These are phyloP conservation scores for Gila robusta DNA, from an alignment of 2,797 vertebrate genomes.

Conservation along the genomic window DNA sequence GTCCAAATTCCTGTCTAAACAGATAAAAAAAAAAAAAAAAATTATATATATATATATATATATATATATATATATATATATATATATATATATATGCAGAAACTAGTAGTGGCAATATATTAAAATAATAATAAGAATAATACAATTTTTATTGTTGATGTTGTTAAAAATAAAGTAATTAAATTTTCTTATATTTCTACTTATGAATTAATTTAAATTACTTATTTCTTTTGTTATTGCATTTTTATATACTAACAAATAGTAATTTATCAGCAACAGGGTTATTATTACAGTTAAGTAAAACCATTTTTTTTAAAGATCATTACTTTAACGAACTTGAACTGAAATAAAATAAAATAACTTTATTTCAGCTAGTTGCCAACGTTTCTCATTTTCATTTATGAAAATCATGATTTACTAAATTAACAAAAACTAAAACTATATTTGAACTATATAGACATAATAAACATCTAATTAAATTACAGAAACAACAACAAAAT, in stretches of 20 bases:
- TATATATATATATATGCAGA: background rate
- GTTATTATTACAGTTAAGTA: background rate
- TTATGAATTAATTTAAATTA: background rate
- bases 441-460: background rate
- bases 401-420: background rate
- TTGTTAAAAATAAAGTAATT: background rate
- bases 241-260: background rate
- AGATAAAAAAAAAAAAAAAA: background rate
- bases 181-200: background rate
- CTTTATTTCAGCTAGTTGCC: background rate
- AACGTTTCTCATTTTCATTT: background rate
- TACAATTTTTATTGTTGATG: background rate
- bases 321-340: background rate
- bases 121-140: background rate
- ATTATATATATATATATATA: background rate
- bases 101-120: background rate
- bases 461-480: background rate
- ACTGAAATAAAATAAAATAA: background rate
- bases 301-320: background rate
- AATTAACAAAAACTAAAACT: background rate
- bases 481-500: background rate
- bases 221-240: background rate
- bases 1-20: slow-evolving; percentile 88
- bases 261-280: background rate
- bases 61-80: background rate